phyloP scores from a whole-genome alignment of 2,888 invertebrate genomes.

The Muschampia plurimacula region DNA sequence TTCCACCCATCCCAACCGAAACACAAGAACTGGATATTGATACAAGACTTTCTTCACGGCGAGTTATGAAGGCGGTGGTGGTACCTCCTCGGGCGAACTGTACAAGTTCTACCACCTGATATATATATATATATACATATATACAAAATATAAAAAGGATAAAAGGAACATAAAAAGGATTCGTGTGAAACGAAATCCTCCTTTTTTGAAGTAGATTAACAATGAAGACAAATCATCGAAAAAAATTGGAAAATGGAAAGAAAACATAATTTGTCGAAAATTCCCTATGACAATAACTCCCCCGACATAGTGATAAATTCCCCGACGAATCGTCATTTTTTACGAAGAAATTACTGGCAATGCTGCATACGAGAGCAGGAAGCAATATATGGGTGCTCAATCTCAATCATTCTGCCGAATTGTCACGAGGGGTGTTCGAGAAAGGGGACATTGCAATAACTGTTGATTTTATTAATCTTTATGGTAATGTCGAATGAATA shows the following conservation, averaged over 20 bases:
- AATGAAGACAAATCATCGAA: conserved; percentile 5
- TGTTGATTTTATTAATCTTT: conserved; percentile 26
- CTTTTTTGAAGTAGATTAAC: neutral
- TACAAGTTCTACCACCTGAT: too few species aligned
- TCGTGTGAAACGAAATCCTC: neutral
- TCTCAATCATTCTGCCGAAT: conserved; percentile 35
- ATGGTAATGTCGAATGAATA: neutral
- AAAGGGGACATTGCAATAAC: conserved; percentile 15
- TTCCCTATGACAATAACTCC: conserved; percentile 23
- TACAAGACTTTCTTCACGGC: too few species aligned
- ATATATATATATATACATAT: too few species aligned
- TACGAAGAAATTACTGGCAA: conserved; percentile 20
- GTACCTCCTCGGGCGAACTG: too few species aligned
- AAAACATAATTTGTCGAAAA: conserved; percentile 9
- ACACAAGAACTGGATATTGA: too few species aligned
- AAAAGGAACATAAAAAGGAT: too few species aligned
- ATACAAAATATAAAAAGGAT: too few species aligned
- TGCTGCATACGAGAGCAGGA: conserved; percentile 29
- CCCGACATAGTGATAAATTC: conserved; percentile 29
- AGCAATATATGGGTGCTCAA: conserved; percentile 30
- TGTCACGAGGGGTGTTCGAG: conserved; percentile 15
- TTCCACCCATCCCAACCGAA: too few species aligned
- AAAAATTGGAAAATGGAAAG: conserved; percentile 6
- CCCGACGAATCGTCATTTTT: conserved; percentile 30
- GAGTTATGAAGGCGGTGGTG: too few species aligned